These are phyloP conservation scores for Anodontia alba DNA, from an alignment of 2,888 invertebrate species.

Conservation along the genomic window DNA sequence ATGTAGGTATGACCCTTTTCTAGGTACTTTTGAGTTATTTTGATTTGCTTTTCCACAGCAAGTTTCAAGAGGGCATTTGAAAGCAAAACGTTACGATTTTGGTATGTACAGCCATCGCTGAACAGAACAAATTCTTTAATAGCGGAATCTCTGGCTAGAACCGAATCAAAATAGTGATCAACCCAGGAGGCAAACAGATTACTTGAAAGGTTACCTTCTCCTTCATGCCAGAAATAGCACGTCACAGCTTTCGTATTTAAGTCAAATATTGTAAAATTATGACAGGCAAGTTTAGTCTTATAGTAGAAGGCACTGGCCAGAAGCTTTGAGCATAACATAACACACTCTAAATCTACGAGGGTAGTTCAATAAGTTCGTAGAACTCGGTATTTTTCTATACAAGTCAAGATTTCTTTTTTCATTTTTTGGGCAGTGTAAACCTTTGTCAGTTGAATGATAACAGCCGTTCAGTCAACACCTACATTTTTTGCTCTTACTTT, in stretches of 20 bases:
- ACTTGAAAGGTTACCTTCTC: conserved; percentile 47
- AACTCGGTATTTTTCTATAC: too few relatives aligned
- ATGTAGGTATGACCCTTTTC: conserved; percentile 60
- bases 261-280: conserved; percentile 55
- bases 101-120: conserved; percentile 61
- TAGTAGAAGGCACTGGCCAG: conserved; percentile 60
- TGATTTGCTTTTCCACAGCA: conserved; percentile 28
- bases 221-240: conserved; percentile 62
- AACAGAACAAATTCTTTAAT: conserved; percentile 41
- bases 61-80: conserved; percentile 44
- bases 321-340: conserved; percentile 50
- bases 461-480: too few relatives aligned
- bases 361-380: too few relatives aligned
- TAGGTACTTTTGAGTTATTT: conserved; percentile 47
- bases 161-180: conserved; percentile 28
- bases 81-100: conserved; percentile 54
- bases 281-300: conserved; percentile 54
- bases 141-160: background rate
- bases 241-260: conserved; percentile 22
- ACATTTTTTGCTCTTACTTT: too few relatives aligned
- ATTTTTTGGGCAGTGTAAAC: too few relatives aligned
- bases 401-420: too few relatives aligned
- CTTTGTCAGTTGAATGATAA: too few relatives aligned
- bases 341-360: conserved; percentile 57
- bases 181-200: conserved; percentile 44